Evolutionary conservation across 1,140 invertebrate species (phyloP).

Genomic region (Ridgeia piscesae): DNA sequence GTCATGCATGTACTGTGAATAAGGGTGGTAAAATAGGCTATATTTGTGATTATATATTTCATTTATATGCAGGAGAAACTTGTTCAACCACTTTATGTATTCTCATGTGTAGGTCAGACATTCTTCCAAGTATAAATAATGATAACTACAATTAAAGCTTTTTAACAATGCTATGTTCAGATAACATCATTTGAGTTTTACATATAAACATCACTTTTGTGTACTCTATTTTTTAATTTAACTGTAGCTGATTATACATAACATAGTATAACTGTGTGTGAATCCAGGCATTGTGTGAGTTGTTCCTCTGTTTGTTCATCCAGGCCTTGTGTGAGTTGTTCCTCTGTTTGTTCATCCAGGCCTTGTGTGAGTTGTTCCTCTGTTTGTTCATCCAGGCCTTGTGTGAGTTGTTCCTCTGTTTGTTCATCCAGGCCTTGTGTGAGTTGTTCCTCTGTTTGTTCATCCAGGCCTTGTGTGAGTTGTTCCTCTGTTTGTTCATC

Average conservation of each 20-base stretch:
- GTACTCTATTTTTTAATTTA: background rate
- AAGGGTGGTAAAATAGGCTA: no score
- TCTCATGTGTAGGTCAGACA: no score
- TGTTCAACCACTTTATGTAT: no score
- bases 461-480: slow-evolving; percentile 39
- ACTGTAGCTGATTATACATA: no score
- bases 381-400: slow-evolving; percentile 41
- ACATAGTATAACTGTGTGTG: background rate
- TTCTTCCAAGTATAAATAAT: background rate
- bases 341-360: no score
- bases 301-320: slow-evolving; percentile 22
- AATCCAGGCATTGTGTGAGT: no score
- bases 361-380: no score
- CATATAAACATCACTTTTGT: background rate
- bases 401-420: slow-evolving; percentile 41
- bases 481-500: slow-evolving; percentile 22
- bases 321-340: slow-evolving; percentile 49
- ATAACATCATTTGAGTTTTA: background rate
- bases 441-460: slow-evolving; percentile 41
- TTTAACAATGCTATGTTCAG: background rate
- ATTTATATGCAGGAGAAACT: no score
- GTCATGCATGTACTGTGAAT: no score
- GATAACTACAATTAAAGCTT: background rate
- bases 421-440: slow-evolving; percentile 42
- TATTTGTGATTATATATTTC: no score